Percentiles rank a stretch among this genome's conserved stretches.
These are phyloP conservation scores for Ypsolopha sequella DNA, from an alignment of 2,888 invertebrate genomes.

Conservation along the genomic window DNA sequence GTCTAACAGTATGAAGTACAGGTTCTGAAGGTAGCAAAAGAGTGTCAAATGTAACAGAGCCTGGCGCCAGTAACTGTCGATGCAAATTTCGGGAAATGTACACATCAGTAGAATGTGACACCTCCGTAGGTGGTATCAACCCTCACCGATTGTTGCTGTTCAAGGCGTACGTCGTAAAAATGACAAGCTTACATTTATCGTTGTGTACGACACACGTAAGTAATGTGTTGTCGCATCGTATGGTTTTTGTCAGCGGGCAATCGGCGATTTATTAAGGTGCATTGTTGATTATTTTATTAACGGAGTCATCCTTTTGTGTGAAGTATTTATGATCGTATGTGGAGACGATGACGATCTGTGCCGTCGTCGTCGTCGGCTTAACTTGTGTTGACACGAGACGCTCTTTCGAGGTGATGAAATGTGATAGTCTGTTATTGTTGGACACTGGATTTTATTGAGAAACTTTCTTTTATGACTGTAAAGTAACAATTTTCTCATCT, in stretches of 20 bases:
- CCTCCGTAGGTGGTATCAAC: slow-evolving; percentile 39
- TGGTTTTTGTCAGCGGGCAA: slow-evolving; percentile 59
- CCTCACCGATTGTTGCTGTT: slow-evolving; percentile 38
- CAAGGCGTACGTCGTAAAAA: slow-evolving; percentile 47
- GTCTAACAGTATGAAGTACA: too few species aligned
- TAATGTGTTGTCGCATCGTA: slow-evolving; percentile 49
- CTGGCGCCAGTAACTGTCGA: too few species aligned
- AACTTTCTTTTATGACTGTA: not conserved
- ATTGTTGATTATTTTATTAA: slow-evolving; percentile 60
- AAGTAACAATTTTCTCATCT: not conserved
- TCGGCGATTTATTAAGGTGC: slow-evolving; percentile 52
- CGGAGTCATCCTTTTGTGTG: slow-evolving; percentile 32
- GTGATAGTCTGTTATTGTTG: slow-evolving; percentile 1
- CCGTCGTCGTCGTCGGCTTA: not conserved
- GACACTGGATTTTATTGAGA: not conserved
- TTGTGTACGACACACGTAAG: slow-evolving; percentile 44
- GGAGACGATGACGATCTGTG: not conserved
- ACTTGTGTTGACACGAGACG: slow-evolving; percentile 1
- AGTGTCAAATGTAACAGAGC: too few species aligned
- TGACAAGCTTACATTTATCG: slow-evolving; percentile 56
- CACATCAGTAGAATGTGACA: slow-evolving; percentile 28
- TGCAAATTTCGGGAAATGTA: slow-evolving; percentile 10
- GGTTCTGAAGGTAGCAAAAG: too few species aligned
- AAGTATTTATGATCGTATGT: slow-evolving; percentile 21
- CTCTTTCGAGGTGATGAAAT: not conserved